A percentile compares a stretch with the other conserved stretches of the same genome.
Evolutionary conservation across 2,888 invertebrate species (phyloP).

Genomic region (Caenorhabditis sp.): DNA sequence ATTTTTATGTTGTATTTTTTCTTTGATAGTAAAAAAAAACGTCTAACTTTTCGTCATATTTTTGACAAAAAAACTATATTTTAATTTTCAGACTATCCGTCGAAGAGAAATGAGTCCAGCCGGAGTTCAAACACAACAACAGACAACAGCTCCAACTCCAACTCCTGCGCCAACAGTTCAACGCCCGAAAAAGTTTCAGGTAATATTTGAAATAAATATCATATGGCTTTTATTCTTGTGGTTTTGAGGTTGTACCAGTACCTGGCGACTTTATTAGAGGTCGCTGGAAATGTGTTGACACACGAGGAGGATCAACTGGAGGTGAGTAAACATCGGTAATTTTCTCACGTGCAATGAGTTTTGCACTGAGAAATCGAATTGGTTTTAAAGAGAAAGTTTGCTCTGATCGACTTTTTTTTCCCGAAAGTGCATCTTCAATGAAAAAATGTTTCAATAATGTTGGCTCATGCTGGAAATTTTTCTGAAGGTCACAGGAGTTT

Average conservation of each 20-base stretch:
- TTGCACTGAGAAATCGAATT: too few relatives aligned
- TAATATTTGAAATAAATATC: slow-evolving; percentile 9
- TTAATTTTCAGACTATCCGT: not conserved
- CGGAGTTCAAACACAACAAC: not conserved
- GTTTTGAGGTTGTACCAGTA: slow-evolving; percentile 62
- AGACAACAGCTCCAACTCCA: not conserved
- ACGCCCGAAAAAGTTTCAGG: slow-evolving; percentile 33
- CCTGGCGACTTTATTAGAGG: slow-evolving; percentile 67
- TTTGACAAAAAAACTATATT: too few relatives aligned
- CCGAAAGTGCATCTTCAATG: too few relatives aligned
- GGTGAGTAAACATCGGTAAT: slow-evolving; percentile 8
- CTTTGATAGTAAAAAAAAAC: not conserved
- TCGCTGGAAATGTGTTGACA: slow-evolving; percentile 61
- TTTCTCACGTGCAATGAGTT: not conserved
- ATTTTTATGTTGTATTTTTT: not conserved
- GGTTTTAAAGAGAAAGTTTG: too few relatives aligned
- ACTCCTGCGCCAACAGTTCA: slow-evolving; percentile 9
- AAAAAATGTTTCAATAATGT: too few relatives aligned
- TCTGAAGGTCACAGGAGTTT: too few relatives aligned
- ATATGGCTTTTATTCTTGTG: not conserved
- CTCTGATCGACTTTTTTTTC: too few relatives aligned
- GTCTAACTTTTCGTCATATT: not conserved
- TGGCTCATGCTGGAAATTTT: too few relatives aligned
- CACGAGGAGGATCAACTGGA: slow-evolving; percentile 37
- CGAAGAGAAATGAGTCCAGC: slow-evolving; percentile 8